Percentiles rank a stretch among this genome's conserved stretches.
Conservation (phyloP, 2,113 vertebrate genomes). For the Labrus mixtus region DNA sequence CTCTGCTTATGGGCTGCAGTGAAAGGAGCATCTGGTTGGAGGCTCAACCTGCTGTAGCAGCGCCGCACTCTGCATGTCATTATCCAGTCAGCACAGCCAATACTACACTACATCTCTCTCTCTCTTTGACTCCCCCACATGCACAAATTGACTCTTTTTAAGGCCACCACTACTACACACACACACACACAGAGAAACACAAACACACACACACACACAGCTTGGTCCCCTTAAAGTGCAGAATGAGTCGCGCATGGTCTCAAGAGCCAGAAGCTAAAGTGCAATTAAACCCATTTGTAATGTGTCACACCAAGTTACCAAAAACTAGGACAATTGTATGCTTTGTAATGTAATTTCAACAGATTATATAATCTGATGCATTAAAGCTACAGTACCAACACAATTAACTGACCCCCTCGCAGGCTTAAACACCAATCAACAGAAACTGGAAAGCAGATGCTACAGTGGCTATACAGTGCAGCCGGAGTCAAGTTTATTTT, state of each 20-base stretch:
- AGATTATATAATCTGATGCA: conserved; percentile 75
- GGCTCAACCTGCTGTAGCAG: conserved; percentile 75
- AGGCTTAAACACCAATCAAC: conserved; percentile 49
- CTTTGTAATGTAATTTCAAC: conserved; percentile 72
- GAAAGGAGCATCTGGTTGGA: conserved; percentile 79
- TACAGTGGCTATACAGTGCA: not conserved
- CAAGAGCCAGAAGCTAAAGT: conserved; percentile 70
- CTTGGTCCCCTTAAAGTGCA: conserved; percentile 39
- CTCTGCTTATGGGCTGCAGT: conserved; percentile 72
- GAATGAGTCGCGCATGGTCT: conserved; percentile 45
- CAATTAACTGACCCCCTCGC: conserved; percentile 54
- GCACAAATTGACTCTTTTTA: conserved; percentile 28
- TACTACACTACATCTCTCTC: conserved; percentile 64
- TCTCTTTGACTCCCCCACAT: conserved; percentile 50
- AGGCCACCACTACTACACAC: not conserved
- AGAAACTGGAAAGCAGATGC: conserved; percentile 38
- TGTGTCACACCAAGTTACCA: conserved; percentile 73
- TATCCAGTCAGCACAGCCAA: conserved; percentile 86
- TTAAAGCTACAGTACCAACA: conserved; percentile 58
- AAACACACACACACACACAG: conserved; percentile 18
- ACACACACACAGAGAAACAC: conserved; percentile 21
- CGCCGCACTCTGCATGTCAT: conserved; percentile 79
- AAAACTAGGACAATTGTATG: conserved; percentile 73
- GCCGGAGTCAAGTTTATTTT: conserved; percentile 5
- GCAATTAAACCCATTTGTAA: conserved; percentile 79